Percentiles rank a stretch among this genome's conserved stretches.
Evolutionary conservation across 2,113 vertebrate genomes (phyloP).

Genomic region (Daphoenositta chrysoptera): DNA sequence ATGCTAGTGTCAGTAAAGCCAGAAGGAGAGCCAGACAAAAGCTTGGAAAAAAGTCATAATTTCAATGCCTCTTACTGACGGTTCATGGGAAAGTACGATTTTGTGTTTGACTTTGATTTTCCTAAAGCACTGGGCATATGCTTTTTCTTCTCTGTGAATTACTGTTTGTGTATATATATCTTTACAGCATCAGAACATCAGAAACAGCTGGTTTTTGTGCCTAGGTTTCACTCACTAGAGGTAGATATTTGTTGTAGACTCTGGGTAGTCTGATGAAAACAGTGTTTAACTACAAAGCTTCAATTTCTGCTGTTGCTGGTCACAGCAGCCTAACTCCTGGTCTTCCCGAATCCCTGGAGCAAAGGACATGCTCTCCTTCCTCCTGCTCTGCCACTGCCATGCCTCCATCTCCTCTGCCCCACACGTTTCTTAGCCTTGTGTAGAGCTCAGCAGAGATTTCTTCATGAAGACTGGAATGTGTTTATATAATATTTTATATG

Average conservation of each 20-base stretch:
- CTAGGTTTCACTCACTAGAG: background rate
- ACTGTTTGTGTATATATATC: background rate
- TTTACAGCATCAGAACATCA: background rate
- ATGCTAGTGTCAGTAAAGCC: slow-evolving; percentile 37
- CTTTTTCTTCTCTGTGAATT: background rate
- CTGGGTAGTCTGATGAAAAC: background rate
- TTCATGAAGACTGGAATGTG: background rate
- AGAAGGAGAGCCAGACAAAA: slow-evolving; percentile 46
- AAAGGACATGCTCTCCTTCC: background rate
- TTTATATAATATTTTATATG: slow-evolving; percentile 16
- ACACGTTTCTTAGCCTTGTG: background rate
- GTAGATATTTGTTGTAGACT: background rate
- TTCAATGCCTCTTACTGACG: slow-evolving; percentile 2
- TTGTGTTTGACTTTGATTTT: background rate
- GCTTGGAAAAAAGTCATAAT: slow-evolving; percentile 39
- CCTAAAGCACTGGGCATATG: background rate
- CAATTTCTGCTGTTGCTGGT: background rate
- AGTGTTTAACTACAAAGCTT: background rate
- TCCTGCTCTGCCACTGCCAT: background rate
- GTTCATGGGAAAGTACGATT: background rate
- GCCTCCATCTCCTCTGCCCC: background rate
- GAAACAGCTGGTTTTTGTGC: background rate
- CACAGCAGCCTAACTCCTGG: background rate
- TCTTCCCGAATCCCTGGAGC: background rate
- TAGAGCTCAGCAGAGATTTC: slow-evolving; percentile 1